These are phyloP conservation scores for Apostichopus californicus DNA, from an alignment of 35 echinoderm and acorn worm genomes.

Conservation along the genomic window DNA sequence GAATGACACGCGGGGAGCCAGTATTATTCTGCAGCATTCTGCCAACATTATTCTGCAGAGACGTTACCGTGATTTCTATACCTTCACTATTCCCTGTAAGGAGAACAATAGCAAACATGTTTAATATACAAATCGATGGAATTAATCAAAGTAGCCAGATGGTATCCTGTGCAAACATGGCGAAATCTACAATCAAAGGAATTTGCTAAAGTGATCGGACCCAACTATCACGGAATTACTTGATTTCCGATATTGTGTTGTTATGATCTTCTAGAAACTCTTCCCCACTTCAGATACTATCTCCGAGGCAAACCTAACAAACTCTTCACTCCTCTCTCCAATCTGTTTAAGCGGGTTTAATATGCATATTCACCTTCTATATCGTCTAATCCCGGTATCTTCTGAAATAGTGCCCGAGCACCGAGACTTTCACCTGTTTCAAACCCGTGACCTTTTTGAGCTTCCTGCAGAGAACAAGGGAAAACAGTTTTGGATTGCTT, in stretches of 20 bases:
- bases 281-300: too few species aligned
- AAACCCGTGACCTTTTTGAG: conserved; percentile 28
- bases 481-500: too few species aligned
- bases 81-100: neutral
- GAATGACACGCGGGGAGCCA: neutral
- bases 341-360: too few species aligned
- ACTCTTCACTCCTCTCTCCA: too few species aligned
- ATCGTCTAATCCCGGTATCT: neutral
- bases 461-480: neutral
- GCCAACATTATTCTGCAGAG: neutral
- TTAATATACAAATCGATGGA: neutral
- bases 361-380: neutral
- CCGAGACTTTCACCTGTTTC: neutral
- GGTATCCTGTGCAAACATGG: neutral
- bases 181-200: too few species aligned
- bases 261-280: too few species aligned
- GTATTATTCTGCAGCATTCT: too few species aligned
- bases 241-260: too few species aligned
- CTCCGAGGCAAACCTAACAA: too few species aligned
- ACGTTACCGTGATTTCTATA: conserved; percentile 28
- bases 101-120: neutral
- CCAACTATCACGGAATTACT: too few species aligned
- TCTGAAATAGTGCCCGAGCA: conserved; percentile 5
- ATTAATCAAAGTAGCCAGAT: neutral
- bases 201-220: too few species aligned